Base-by-base conservation (phyloP, 1,140 invertebrate species). In the Paracyclopina nana region DNA sequence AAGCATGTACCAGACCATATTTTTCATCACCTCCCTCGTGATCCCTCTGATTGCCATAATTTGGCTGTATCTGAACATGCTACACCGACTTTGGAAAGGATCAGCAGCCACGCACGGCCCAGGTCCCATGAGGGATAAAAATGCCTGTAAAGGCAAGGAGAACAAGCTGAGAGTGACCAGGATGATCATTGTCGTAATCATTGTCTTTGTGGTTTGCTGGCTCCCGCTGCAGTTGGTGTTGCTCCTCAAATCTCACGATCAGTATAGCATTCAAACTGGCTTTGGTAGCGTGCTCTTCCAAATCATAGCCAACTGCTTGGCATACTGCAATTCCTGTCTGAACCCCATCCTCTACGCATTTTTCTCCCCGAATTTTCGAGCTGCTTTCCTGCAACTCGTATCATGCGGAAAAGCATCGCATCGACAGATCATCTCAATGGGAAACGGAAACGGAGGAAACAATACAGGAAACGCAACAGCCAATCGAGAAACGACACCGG, bases 321-420 rank as follows among this genome's bases (percentile, higher is more conserved):
- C 88, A 0, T 77, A 85, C 0, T 86, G 87, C 16, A 96, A 96
- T 63, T 90, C 85, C 25, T 94, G 87, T 70, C 87, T 97, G 57
- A 97, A 97, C 66, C 92, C 92, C 0, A 79, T 94, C 38, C 73
- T 97, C n/a, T 96, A 96, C 65, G 87, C 88, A 0, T 91, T 87
- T 63, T 92, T 94, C 68, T 94, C 92, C 63, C 87, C 91, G 57
- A 95, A 95, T 62, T 96, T 90, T 62, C 71, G 88, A 1, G 77
- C 81, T 31, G 90, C 90, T 1, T 96, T 95, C 65, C 8, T 38
- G n/a, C n/a, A n/a, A n/a, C n/a, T n/a, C n/a, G n/a, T n/a, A n/a
- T n/a, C n/a, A n/a, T n/a, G n/a, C n/a, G n/a, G n/a, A n/a, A n/a
- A n/a, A n/a, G n/a, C n/a, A n/a, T n/a, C n/a, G n/a, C n/a, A n/a